phyloP scores from a whole-genome alignment of 2,888 invertebrate genomes.

The Herminia tarsipennalis region DNA sequence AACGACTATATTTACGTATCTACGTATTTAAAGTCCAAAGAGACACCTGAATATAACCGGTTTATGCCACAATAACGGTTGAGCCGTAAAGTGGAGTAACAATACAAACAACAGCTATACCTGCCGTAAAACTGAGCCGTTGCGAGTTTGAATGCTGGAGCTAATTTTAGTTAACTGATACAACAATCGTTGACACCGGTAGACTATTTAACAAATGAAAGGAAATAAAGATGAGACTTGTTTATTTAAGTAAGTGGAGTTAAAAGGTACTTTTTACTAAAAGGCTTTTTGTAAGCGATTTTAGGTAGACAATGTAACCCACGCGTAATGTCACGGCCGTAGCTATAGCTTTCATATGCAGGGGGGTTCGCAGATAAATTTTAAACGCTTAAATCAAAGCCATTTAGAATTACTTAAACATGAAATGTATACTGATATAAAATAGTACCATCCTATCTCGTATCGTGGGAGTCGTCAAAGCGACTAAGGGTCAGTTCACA shows the following conservation, averaged over 20 bases:
- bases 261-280: no score
- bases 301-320: no score
- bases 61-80: constrained; percentile 15
- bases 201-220: constrained; percentile 2
- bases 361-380: no score
- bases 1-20: constrained; percentile 7
- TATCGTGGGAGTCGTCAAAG: no score
- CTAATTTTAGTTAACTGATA: constrained; percentile 20
- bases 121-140: constrained; percentile 34
- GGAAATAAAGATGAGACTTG: neutral
- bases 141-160: constrained; percentile 24
- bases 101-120: constrained; percentile 48
- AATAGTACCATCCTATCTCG: no score
- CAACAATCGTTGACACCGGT: neutral
- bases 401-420: no score
- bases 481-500: no score
- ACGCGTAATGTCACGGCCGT: no score
- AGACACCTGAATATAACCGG: constrained; percentile 20
- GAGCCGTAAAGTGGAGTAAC: constrained; percentile 44
- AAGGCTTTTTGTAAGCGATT: no score
- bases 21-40: constrained; percentile 19
- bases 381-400: no score
- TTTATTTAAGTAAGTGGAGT: neutral
- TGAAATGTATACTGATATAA: no score
- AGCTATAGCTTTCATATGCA: no score